These are phyloP conservation scores for Cepaea nemoralis DNA, from an alignment of 1,140 invertebrate species.

Conservation along the genomic window DNA sequence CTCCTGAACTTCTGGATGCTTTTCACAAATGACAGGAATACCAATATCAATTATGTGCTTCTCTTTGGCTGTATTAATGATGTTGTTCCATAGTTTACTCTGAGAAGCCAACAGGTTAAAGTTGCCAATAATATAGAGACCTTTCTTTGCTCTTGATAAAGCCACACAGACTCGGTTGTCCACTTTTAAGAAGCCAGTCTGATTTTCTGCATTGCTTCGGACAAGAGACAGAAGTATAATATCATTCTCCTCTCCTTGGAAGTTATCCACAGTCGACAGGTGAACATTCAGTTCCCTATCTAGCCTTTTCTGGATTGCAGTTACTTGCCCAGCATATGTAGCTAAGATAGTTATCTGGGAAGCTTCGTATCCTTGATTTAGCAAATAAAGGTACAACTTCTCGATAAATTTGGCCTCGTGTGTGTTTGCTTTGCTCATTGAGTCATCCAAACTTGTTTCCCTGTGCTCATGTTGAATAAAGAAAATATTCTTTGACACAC, in stretches of 20 bases:
- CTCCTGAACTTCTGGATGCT: slow-evolving; percentile 17
- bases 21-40: slow-evolving; percentile 32
- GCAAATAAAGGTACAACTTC: slow-evolving; percentile 65
- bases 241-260: slow-evolving; percentile 83
- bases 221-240: slow-evolving; percentile 87
- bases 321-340: slow-evolving; percentile 70
- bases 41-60: slow-evolving; percentile 15
- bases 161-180: slow-evolving; percentile 85
- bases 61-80: slow-evolving; percentile 7
- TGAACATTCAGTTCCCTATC: slow-evolving; percentile 37
- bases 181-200: slow-evolving; percentile 82
- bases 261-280: slow-evolving; percentile 82
- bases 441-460: slow-evolving; percentile 62
- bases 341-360: slow-evolving; percentile 70
- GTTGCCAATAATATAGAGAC: slow-evolving; percentile 80
- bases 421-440: slow-evolving; percentile 65
- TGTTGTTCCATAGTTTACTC: slow-evolving; percentile 39
- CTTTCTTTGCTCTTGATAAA: slow-evolving; percentile 83
- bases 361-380: slow-evolving; percentile 67
- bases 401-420: slow-evolving; percentile 67
- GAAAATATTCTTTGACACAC: slow-evolving; percentile 67
- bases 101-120: slow-evolving; percentile 72
- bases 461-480: slow-evolving; percentile 68
- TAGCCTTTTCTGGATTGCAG: not conserved
- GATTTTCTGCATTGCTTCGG: slow-evolving; percentile 76